Evolutionary conservation across 2,888 invertebrate genomes (phyloP).

Genomic region (Lepidonotus clava): DNA sequence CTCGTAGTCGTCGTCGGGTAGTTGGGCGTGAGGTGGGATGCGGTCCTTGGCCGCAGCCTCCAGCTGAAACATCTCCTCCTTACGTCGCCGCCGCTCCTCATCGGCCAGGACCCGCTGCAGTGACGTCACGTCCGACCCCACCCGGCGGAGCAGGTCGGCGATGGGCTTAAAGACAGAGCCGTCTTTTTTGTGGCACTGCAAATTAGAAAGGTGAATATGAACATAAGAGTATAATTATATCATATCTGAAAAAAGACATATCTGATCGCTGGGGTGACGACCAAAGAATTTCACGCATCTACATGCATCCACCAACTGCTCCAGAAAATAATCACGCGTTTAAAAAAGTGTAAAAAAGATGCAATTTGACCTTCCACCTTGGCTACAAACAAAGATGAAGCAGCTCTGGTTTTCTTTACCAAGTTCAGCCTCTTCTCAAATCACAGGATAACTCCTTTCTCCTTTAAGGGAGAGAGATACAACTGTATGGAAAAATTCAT

Average conservation of each 20-base stretch:
- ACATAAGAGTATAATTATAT: neutral
- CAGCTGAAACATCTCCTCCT: constrained; percentile 33
- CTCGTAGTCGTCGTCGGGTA: constrained; percentile 76
- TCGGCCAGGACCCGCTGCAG: constrained; percentile 52
- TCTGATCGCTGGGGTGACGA: neutral
- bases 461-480: no score
- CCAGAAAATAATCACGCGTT: no score
- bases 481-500: no score
- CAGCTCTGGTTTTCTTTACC: no score
- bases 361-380: no score
- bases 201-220: neutral
- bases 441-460: no score
- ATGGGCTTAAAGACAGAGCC: constrained; percentile 52
- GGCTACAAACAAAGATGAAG: no score
- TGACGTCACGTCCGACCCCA: constrained; percentile 40
- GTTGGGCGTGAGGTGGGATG: constrained; percentile 74
- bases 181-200: constrained; percentile 54
- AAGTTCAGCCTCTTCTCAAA: no score
- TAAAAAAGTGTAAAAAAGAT: no score
- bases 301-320: no score
- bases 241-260: neutral
- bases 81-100: constrained; percentile 35
- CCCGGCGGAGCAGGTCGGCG: constrained; percentile 50
- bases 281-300: neutral
- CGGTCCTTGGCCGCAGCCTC: neutral